Base-by-base conservation (phyloP, 2,888 invertebrate genomes). In the Torymus auratus region DNA sequence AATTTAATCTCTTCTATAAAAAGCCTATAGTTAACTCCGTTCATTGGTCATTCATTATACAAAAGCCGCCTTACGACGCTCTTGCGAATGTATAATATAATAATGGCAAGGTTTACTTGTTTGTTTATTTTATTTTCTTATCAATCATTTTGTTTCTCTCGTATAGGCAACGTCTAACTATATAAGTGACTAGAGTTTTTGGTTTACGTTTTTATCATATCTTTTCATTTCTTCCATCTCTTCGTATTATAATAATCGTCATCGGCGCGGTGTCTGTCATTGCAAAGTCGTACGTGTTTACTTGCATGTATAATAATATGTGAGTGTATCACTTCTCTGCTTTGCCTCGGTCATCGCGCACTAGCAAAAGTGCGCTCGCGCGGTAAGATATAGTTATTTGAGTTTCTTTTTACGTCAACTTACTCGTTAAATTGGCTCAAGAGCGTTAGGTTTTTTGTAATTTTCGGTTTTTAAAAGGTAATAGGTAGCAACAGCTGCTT, bases 401-500 rank as follows among this genome's bases (percentile, higher is more conserved):
- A 41, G 41, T 41, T 41, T 7, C 41, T 41, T 41, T 72, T 76
- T 50, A 62, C 53, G 53, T 60, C 41, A 73, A 69, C 41, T 69
- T 74, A 56, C 52, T 64, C 68, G 56, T 68, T 69, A 62, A 79
- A 69, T 74, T 17, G 58, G 68, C 61, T 73, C 69, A 69, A 79
- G 69, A 78, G 58, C 58, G 55, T 76, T 67, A 55, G 72, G 68
- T 62, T 72, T 60, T 64, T 61, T 68, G 56, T 55, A 23, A 17
- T 62, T 55, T 61, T n/a, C 60, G 41, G 56, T 20, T 14, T 75
- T 61, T 52, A 72, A 56, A 75, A 81, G 41, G 56, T 64, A 72
- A 71, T 78, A 62, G 64, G 65, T 41, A 41, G 41, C 41, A 41
- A 41, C 61, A 80, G 70, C 69, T 67, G 58, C 72, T 88, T 92